phyloP scores from a whole-genome alignment of 1,140 invertebrate species.

The Drosophila rhopaloa region DNA sequence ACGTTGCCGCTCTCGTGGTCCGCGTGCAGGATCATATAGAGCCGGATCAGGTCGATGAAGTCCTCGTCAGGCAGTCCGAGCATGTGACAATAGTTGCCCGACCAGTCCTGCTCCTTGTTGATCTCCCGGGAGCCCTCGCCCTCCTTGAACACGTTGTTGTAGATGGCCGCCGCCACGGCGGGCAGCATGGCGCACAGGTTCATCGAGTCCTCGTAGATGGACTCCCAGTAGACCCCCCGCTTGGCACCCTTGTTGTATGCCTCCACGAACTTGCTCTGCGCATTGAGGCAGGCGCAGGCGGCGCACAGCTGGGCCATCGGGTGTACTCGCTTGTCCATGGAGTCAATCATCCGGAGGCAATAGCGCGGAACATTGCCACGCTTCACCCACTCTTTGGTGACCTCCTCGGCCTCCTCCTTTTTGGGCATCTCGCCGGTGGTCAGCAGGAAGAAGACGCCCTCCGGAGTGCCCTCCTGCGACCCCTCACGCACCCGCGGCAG shows the following conservation, averaged over 20 bases:
- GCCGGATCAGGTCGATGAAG: slow-evolving; percentile 95
- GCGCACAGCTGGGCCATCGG: slow-evolving; percentile 98
- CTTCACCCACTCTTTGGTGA: slow-evolving; percentile 95
- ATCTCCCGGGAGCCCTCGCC: slow-evolving; percentile 93
- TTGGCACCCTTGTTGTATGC: slow-evolving; percentile 89
- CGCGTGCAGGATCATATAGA: slow-evolving; percentile 97
- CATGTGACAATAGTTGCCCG: slow-evolving; percentile 95
- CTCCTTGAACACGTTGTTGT: slow-evolving; percentile 93
- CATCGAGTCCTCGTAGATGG: slow-evolving; percentile 96
- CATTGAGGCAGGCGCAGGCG: slow-evolving; percentile 95
- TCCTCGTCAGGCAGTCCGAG: slow-evolving; percentile 93
- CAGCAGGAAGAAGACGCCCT: slow-evolving; percentile 97
- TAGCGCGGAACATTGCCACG: slow-evolving; percentile 91
- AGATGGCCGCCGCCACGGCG: slow-evolving; percentile 96
- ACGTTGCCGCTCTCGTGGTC: slow-evolving; percentile 98
- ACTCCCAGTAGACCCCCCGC: slow-evolving; percentile 86
- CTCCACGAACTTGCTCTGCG: slow-evolving; percentile 95
- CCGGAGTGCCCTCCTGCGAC: slow-evolving; percentile 93
- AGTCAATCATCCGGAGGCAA: slow-evolving; percentile 96
- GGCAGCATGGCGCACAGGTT: slow-evolving; percentile 97
- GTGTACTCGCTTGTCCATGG: slow-evolving; percentile 95
- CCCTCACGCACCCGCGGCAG: slow-evolving; percentile 95
- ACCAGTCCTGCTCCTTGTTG: slow-evolving; percentile 93
- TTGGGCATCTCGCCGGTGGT: slow-evolving; percentile 95
- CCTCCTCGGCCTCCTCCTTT: slow-evolving; percentile 90